Evolutionary conservation across 2,888 invertebrate genomes (phyloP).

Genomic region (Drepanosiphum platanoidis): DNA sequence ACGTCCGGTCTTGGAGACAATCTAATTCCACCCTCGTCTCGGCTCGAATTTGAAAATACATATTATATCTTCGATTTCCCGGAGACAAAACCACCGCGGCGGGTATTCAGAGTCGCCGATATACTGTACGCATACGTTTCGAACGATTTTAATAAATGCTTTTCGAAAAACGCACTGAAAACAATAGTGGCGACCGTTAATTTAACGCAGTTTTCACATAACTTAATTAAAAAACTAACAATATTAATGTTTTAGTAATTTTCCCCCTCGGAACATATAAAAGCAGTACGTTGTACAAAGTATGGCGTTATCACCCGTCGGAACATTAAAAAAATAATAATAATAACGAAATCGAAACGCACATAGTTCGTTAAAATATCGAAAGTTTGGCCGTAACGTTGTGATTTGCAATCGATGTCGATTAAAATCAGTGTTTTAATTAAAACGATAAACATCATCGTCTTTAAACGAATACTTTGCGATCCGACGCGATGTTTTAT

Average conservation of each 20-base stretch:
- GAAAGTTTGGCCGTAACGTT: background rate
- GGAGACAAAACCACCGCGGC: background rate
- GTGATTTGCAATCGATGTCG: background rate
- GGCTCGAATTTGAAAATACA: background rate
- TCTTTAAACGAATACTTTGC: too few species aligned
- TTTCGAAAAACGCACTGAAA: background rate
- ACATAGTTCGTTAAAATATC: too few species aligned
- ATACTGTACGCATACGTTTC: background rate
- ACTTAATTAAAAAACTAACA: background rate
- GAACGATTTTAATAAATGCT: too few species aligned
- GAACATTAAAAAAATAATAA: background rate
- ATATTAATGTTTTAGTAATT: background rate
- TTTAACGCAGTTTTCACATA: background rate
- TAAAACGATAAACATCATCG: too few species aligned
- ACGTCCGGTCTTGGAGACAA: background rate
- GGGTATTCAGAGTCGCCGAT: background rate
- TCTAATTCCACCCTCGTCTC: background rate
- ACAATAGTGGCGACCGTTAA: background rate
- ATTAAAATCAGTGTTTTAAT: background rate
- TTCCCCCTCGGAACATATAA: background rate
- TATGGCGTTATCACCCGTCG: background rate
- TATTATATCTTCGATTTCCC: conserved; percentile 3
- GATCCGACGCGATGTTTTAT: too few species aligned
- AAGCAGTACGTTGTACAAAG: background rate
- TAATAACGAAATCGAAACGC: too few species aligned